A percentile compares a stretch with the other conserved stretches of the same genome.
Evolutionary conservation across 1,140 invertebrate species (phyloP).

Genomic region (Hestina assimilis): DNA sequence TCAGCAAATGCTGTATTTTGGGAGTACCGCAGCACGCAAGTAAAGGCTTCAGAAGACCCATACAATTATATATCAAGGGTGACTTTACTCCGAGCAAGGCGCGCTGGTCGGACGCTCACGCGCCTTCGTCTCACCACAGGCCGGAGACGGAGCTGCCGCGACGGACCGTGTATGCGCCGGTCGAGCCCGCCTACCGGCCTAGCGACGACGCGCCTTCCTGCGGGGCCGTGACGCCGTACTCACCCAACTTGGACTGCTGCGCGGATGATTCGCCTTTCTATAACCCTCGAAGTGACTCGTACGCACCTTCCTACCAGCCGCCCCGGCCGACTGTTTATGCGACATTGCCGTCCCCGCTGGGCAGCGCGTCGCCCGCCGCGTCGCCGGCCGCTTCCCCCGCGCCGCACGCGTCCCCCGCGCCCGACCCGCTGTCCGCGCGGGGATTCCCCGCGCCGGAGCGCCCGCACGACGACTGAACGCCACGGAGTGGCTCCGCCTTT

Average conservation of each 20-base stretch:
- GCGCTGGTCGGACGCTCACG: constrained; percentile 74
- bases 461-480: constrained; percentile 54
- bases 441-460: constrained; percentile 53
- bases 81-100: constrained; percentile 79
- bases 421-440: constrained; percentile 49
- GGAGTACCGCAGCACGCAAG: constrained; percentile 90
- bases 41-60: constrained; percentile 93
- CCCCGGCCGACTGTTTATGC: constrained; percentile 72
- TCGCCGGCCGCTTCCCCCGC: constrained; percentile 58
- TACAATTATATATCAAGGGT: constrained; percentile 90
- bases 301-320: constrained; percentile 73
- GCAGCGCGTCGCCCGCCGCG: constrained; percentile 53
- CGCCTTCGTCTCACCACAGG: constrained; percentile 65
- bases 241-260: constrained; percentile 64
- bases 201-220: constrained; percentile 72
- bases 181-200: constrained; percentile 79
- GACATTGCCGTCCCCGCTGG: constrained; percentile 65
- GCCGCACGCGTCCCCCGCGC: constrained; percentile 50
- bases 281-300: constrained; percentile 73
- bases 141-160: constrained; percentile 70
- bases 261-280: constrained; percentile 76
- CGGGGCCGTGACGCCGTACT: constrained; percentile 72
- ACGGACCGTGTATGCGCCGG: constrained; percentile 80
- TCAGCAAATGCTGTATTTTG: constrained; percentile 91
- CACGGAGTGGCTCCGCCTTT: constrained; percentile 49